phyloP scores from a whole-genome alignment of 2,797 vertebrate species.

The Apogon hyalosoma region DNA sequence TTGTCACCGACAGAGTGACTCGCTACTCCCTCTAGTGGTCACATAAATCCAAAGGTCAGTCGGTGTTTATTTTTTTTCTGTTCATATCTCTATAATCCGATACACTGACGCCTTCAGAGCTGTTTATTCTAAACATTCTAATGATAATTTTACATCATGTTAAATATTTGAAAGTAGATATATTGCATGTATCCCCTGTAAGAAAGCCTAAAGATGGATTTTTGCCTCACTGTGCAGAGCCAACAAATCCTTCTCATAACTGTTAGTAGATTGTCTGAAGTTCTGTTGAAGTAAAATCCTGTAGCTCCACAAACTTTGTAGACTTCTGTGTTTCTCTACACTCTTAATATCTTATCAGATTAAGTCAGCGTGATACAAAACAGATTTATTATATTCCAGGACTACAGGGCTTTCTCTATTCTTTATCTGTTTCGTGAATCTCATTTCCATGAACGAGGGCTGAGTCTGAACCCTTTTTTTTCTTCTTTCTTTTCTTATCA shows the following conservation, averaged over 20 bases:
- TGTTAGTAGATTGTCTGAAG: conserved; percentile 42
- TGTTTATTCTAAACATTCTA: too few relatives aligned
- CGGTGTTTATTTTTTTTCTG: too few relatives aligned
- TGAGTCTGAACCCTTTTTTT: conserved; percentile 27
- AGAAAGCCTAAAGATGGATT: conserved; percentile 18
- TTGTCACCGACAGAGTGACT: too few relatives aligned
- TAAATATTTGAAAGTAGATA: too few relatives aligned
- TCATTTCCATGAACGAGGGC: conserved; percentile 31
- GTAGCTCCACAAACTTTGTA: conserved; percentile 29
- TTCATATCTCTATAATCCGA: too few relatives aligned
- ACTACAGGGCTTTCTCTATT: conserved; percentile 28
- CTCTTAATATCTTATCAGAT: conserved; percentile 51
- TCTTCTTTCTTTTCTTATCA: background rate
- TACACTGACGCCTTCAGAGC: too few relatives aligned
- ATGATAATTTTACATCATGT: too few relatives aligned
- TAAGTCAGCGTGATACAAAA: conserved; percentile 45
- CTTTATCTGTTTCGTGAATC: conserved; percentile 40
- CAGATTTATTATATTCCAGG: conserved; percentile 53
- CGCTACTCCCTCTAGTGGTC: too few relatives aligned
- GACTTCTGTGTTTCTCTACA: conserved; percentile 18
- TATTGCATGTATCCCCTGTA: too few relatives aligned
- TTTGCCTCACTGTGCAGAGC: conserved; percentile 17
- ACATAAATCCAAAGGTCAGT: too few relatives aligned
- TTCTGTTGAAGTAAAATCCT: conserved; percentile 49
- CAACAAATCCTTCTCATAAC: conserved; percentile 5